A percentile compares a stretch with the other conserved stretches of the same genome.
phyloP scores from a whole-genome alignment of 2,888 invertebrate genomes.

The Alsophila aescularia region DNA sequence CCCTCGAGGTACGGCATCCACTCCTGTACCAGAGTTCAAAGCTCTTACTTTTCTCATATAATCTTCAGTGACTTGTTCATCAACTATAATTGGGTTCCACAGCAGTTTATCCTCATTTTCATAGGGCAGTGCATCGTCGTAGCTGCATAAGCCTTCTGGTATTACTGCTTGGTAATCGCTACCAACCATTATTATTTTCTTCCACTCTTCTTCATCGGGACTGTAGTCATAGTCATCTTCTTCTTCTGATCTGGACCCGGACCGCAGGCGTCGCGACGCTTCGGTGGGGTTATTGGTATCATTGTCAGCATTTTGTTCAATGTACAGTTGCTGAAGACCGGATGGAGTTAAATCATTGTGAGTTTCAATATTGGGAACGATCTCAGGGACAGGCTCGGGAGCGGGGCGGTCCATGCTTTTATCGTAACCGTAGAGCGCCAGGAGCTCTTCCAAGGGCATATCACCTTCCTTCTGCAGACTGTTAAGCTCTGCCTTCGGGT shows the following conservation, averaged over 20 bases:
- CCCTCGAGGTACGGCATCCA: conserved; percentile 87
- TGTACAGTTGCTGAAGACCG: conserved; percentile 74
- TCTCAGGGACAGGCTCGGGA: conserved; percentile 67
- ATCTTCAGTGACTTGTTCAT: conserved; percentile 89
- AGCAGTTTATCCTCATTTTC: conserved; percentile 97
- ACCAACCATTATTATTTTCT: conserved; percentile 98
- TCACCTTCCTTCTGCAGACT: conserved; percentile 96
- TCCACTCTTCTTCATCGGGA: conserved; percentile 94
- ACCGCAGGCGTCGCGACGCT: conserved; percentile 75
- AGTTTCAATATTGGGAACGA: conserved; percentile 60
- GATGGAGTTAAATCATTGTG: conserved; percentile 48
- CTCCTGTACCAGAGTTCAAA: conserved; percentile 72
- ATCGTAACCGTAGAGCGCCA: conserved; percentile 94
- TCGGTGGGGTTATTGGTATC: conserved; percentile 48
- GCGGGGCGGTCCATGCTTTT: conserved; percentile 72
- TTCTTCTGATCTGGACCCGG: conserved; percentile 91
- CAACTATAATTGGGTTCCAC: conserved; percentile 94
- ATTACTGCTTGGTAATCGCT: conserved; percentile 96
- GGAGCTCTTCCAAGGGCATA: conserved; percentile 97
- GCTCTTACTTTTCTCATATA: conserved; percentile 88
- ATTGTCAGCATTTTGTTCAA: conserved; percentile 51
- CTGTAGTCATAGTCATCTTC: conserved; percentile 93
- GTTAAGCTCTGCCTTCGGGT: conserved; percentile 94
- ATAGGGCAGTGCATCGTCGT: conserved; percentile 97
- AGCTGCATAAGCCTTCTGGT: conserved; percentile 95